Percentiles rank a stretch among this genome's conserved stretches.
Evolutionary conservation across 2,113 vertebrate species (phyloP).

Genomic region (Lontra canadensis): DNA sequence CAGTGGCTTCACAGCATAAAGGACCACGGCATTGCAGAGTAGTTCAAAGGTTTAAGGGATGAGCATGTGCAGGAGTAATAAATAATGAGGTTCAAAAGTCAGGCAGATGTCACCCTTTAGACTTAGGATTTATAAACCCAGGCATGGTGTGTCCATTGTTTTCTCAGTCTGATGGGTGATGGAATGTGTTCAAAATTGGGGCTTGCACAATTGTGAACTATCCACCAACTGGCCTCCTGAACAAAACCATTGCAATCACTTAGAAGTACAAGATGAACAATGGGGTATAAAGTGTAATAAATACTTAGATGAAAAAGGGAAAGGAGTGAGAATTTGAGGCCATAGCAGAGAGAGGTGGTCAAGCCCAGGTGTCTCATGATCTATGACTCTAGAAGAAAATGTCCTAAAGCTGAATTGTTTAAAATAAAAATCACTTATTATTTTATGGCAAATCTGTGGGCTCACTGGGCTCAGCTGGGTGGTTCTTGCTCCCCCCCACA

Average conservation of each 20-base stretch:
- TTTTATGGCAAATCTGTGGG: background rate
- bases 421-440: background rate
- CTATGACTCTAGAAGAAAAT: background rate
- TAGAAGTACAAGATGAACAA: background rate
- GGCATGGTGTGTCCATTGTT: no score
- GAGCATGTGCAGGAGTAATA: background rate
- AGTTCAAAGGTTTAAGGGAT: background rate
- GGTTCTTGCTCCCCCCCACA: background rate
- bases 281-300: background rate
- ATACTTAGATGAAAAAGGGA: background rate
- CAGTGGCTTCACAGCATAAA: background rate
- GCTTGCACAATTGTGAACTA: no score
- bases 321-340: background rate
- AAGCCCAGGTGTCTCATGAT: background rate
- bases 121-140: background rate
- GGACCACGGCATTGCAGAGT: fast-evolving
- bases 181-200: background rate
- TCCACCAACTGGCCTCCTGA: fast-evolving
- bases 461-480: background rate
- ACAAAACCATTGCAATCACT: no score
- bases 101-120: no score
- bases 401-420: background rate
- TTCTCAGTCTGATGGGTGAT: background rate
- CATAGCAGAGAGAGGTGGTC: fast-evolving
- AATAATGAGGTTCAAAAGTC: background rate